phyloP scores from a whole-genome alignment of 2,113 vertebrate genomes.

The Thalassoma bifasciatum region DNA sequence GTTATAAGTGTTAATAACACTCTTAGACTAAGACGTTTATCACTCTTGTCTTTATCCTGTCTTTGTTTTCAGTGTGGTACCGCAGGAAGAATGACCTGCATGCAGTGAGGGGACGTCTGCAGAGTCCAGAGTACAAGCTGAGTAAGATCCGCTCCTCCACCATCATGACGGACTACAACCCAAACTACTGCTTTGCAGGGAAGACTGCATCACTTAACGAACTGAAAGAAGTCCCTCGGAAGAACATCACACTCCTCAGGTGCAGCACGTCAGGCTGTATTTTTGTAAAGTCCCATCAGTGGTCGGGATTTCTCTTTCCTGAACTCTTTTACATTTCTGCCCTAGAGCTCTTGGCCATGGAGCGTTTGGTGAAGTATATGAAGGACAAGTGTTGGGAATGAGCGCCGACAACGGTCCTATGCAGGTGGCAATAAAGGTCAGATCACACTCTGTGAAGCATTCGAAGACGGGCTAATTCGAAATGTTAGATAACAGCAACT shows the following conservation, averaged over 20 bases:
- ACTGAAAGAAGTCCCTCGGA: slow-evolving; percentile 91
- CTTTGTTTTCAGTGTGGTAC: slow-evolving; percentile 85
- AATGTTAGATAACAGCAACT: slow-evolving; percentile 11
- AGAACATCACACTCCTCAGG: slow-evolving; percentile 92
- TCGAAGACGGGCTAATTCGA: slow-evolving; percentile 5
- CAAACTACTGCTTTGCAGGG: slow-evolving; percentile 93
- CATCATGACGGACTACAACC: slow-evolving; percentile 94
- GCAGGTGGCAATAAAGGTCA: slow-evolving; percentile 94
- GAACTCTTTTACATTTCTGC: not conserved
- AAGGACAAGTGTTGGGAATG: slow-evolving; percentile 90
- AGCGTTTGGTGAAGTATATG: slow-evolving; percentile 93
- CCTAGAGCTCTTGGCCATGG: slow-evolving; percentile 91
- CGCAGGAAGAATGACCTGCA: slow-evolving; percentile 88
- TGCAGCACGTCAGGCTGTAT: slow-evolving; percentile 45
- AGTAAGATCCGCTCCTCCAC: slow-evolving; percentile 91
- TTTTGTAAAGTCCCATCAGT: not conserved
- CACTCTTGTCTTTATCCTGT: slow-evolving; percentile 13
- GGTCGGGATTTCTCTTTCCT: not conserved
- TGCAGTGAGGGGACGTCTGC: slow-evolving; percentile 83
- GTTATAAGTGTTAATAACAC: not conserved
- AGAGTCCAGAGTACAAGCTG: slow-evolving; percentile 91
- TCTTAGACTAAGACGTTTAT: not conserved
- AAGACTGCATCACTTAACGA: slow-evolving; percentile 86
- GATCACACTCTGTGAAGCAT: slow-evolving; percentile 22
- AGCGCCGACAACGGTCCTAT: slow-evolving; percentile 85